These are phyloP conservation scores for Podarcis muralis DNA, from an alignment of 2,113 vertebrate genomes.

Conservation along the genomic window DNA sequence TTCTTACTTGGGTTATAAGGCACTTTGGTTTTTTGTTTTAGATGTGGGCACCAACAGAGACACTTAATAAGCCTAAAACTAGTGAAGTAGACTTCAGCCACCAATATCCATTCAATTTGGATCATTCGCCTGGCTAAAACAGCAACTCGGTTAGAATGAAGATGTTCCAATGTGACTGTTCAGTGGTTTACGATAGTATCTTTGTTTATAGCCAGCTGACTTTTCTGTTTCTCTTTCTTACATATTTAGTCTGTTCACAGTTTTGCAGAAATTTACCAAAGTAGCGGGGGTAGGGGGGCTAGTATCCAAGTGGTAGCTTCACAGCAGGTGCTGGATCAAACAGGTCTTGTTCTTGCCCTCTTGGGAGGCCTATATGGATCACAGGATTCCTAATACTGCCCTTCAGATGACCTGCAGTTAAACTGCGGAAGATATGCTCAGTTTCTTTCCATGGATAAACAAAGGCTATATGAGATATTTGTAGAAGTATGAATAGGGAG, in stretches of 20 bases:
- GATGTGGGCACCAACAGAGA: no score
- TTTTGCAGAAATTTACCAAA: slow-evolving; percentile 80
- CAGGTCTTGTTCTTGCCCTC: slow-evolving; percentile 87
- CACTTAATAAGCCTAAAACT: no score
- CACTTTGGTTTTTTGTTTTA: no score
- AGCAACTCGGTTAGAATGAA: slow-evolving; percentile 13
- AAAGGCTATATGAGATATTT: slow-evolving; percentile 82
- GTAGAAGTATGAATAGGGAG: slow-evolving; percentile 69
- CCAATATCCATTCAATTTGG: neutral
- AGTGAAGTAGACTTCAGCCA: neutral
- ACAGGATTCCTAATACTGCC: slow-evolving; percentile 87
- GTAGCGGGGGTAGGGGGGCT: slow-evolving; percentile 50
- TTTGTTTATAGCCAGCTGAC: slow-evolving; percentile 71
- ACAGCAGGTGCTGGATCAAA: slow-evolving; percentile 97
- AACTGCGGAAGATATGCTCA: slow-evolving; percentile 87
- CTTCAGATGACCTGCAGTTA: slow-evolving; percentile 89
- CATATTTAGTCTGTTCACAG: slow-evolving; percentile 77
- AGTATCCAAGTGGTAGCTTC: slow-evolving; percentile 88
- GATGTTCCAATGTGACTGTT: slow-evolving; percentile 60
- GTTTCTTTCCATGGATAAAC: slow-evolving; percentile 88
- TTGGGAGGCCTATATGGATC: slow-evolving; percentile 85
- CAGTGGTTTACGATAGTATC: slow-evolving; percentile 62
- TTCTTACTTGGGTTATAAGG: no score
- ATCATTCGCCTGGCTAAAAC: slow-evolving; percentile 43
- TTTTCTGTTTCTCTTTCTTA: slow-evolving; percentile 75